Conservation (phyloP, 2,888 invertebrate species). For the Cephus rjabovi region DNA sequence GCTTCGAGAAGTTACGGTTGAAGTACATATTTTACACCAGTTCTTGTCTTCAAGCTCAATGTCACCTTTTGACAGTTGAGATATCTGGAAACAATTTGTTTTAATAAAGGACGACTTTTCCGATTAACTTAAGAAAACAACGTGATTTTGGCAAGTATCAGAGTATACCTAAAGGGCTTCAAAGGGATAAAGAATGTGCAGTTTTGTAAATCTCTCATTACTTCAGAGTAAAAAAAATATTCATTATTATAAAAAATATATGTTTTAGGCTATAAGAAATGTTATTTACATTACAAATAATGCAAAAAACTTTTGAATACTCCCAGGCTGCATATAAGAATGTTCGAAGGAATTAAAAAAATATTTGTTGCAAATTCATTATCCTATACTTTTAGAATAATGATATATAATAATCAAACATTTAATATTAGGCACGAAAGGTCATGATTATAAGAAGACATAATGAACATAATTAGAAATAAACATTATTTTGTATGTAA, state of each 20-base stretch:
- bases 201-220: neutral
- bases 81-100: conserved; percentile 21
- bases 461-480: neutral
- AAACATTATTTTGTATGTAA: neutral
- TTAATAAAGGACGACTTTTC: conserved; percentile 8
- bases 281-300: neutral
- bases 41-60: conserved; percentile 21
- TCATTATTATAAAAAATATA: neutral
- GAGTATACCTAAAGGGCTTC: neutral
- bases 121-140: neutral
- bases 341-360: neutral
- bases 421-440: neutral
- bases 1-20: conserved; percentile 7
- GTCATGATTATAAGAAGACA: neutral
- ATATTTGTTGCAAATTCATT: neutral
- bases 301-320: neutral
- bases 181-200: neutral
- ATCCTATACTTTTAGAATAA: neutral
- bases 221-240: neutral
- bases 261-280: neutral
- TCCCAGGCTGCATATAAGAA: neutral
- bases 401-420: neutral
- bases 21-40: conserved; percentile 14
- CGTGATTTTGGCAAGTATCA: neutral
- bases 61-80: conserved; percentile 18